These are phyloP conservation scores for Euleptes europaea DNA, from an alignment of 2,113 vertebrate genomes.

Conservation along the genomic window DNA sequence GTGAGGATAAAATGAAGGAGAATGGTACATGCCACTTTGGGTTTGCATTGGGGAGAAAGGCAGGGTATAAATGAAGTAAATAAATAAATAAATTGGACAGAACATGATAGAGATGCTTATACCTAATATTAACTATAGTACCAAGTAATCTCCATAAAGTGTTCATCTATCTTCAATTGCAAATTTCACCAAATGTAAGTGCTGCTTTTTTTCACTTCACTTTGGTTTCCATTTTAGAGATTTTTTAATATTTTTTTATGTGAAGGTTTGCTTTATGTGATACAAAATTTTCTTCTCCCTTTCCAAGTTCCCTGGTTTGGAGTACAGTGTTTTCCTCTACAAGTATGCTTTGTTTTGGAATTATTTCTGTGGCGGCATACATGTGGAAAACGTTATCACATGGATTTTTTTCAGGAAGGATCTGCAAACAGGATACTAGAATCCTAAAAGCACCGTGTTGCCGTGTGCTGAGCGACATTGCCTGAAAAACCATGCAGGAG, in stretches of 20 bases:
- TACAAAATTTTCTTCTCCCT: neutral
- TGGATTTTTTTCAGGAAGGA: neutral
- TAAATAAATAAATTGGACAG: neutral
- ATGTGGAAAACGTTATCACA: conserved; percentile 14
- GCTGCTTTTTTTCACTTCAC: neutral
- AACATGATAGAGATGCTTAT: neutral
- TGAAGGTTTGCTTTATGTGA: neutral
- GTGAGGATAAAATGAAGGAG: no score
- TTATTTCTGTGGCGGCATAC: neutral
- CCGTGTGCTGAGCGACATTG: neutral
- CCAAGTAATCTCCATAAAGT: neutral
- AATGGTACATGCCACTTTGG: no score
- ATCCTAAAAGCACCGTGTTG: neutral
- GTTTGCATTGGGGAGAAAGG: no score
- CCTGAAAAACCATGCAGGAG: neutral
- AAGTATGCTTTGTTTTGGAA: neutral
- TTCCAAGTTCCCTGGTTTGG: neutral
- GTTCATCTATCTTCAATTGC: neutral
- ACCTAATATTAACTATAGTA: neutral
- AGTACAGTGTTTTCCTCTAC: neutral
- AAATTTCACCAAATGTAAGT: neutral
- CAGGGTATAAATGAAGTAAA: no score
- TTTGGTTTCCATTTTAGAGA: conserved; percentile 7
- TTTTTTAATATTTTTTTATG: neutral
- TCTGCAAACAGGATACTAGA: neutral